Base-by-base conservation (phyloP, 2,797 vertebrate species). In the Rhynchotus rufescens region DNA sequence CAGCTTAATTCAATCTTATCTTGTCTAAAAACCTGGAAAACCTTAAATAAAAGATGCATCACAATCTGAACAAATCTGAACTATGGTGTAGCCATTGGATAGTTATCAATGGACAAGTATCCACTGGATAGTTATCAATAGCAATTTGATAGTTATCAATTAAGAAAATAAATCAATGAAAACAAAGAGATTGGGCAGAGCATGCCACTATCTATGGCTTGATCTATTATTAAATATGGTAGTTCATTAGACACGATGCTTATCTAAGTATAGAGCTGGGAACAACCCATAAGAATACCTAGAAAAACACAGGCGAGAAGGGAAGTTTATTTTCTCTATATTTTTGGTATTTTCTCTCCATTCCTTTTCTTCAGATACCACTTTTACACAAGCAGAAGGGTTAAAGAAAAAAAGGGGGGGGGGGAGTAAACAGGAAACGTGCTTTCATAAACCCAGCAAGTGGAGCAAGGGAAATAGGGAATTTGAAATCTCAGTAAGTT, bases 251-350 rank as follows among this genome's bases (percentile, higher is more conserved):
- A 56, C 36, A 38, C 8, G 49, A 28, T 42, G 26, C n/a, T 76
- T 60, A 12, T 20, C 9, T 0, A 74, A 66, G 22, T 22, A 5
- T 3, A 36, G 6, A 1, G 1, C 47, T 69, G 44, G 44, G 23
- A 89, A 15, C 5, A 30, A 79, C 10, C 1, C 20, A 21, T 0
- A 66, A 7, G 10, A 78, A 12, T 21, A 72, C 6, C 42, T 23
- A 38, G 10, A 67, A 40, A 49, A 19, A 40, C 12, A 68, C 8
- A 56, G 2, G 4, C 12, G 13, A 65, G 10, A 7, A 28, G 83
- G 86, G 65, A 60, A 52, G 15, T 10, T 54, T 61, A 10, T 47
- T 61, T 64, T 16, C 25, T 51, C 69, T 42, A 4, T 30, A 23
- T 4, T 3, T 22, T 49, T 57, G 5, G 42, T 85, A 34, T 65